These are phyloP conservation scores for Garrulus glandarius DNA, from an alignment of 2,797 vertebrate genomes.

Conservation along the genomic window DNA sequence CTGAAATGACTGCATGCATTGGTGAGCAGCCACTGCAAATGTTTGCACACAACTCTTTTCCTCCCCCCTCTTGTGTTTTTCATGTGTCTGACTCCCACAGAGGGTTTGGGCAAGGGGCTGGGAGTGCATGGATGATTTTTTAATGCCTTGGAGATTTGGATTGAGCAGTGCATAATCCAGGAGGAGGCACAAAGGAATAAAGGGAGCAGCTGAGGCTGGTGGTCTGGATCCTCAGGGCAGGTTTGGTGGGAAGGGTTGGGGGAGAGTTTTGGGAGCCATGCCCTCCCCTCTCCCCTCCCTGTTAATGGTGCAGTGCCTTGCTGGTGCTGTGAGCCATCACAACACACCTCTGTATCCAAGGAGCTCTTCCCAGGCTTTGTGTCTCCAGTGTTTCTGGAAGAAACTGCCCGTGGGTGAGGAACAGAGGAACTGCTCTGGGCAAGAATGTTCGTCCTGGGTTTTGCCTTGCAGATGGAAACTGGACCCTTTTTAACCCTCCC, in stretches of 20 bases:
- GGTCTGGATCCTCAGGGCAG: accelerated
- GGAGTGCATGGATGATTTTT: not conserved
- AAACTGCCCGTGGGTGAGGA: not conserved
- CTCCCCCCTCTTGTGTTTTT: not conserved
- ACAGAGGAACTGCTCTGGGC: not conserved
- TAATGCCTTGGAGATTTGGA: not conserved
- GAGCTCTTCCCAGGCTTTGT: not conserved
- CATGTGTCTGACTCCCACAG: not conserved
- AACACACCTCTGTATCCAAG: not conserved
- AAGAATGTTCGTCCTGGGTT: not conserved
- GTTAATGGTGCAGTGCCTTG: not conserved
- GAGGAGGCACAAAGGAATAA: not conserved
- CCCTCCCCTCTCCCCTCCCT: not conserved
- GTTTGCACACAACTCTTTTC: not conserved
- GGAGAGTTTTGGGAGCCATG: not conserved
- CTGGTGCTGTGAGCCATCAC: not conserved
- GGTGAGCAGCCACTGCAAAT: conserved; percentile 10
- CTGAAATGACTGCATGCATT: not conserved
- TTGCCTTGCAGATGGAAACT: not conserved
- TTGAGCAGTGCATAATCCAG: not conserved
- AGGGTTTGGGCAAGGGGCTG: not conserved
- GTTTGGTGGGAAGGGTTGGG: not conserved
- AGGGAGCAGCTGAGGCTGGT: not conserved
- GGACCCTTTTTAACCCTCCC: not conserved
- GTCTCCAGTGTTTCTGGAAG: not conserved